Evolutionary conservation across 2,113 vertebrate species (phyloP).

Genomic region (Dasyurus viverrinus): DNA sequence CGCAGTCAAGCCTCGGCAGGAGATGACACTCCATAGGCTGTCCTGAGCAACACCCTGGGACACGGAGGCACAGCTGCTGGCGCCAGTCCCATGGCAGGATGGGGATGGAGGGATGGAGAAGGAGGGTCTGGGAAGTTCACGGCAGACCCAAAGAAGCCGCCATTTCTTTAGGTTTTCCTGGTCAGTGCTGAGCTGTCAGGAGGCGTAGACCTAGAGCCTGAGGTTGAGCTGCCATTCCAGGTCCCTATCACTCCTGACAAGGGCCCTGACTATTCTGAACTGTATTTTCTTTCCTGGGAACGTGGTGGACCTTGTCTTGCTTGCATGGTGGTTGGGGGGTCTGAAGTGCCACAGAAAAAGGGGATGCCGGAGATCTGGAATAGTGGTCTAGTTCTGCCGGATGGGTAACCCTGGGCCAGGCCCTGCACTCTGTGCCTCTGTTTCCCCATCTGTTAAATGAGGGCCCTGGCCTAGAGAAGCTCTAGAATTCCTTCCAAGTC

Average conservation of each 20-base stretch:
- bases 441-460: neutral
- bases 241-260: neutral
- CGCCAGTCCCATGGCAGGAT: neutral
- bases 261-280: too few species aligned
- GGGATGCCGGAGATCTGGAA: neutral
- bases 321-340: neutral
- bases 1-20: slow-evolving; percentile 29
- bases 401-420: neutral
- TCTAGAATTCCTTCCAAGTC: neutral
- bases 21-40: slow-evolving; percentile 34
- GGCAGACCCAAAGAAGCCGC: neutral
- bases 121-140: slow-evolving; percentile 27
- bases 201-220: neutral
- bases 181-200: too few species aligned
- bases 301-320: too few species aligned
- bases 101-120: slow-evolving; percentile 13
- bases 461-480: neutral
- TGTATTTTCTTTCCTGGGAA: neutral
- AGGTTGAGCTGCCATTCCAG: neutral
- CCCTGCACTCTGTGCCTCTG: neutral
- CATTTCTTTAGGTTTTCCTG: neutral
- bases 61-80: neutral
- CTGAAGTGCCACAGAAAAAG: neutral
- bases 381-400: neutral
- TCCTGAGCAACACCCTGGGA: neutral